Base-by-base conservation (phyloP, 2,888 invertebrate genomes). In the Cyclophora punctaria region DNA sequence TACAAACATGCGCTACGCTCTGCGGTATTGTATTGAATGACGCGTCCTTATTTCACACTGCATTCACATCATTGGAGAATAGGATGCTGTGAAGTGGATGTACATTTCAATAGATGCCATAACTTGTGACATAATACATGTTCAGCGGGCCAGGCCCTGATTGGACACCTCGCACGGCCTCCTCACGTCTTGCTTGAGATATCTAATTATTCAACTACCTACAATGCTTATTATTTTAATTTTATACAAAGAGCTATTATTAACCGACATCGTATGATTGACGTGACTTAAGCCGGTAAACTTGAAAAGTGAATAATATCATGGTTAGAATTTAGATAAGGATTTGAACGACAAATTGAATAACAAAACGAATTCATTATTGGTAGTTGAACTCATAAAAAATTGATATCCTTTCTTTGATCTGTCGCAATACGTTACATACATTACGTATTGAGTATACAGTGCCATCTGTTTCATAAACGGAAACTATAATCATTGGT, bases 1-100 rank as follows among this genome's bases (percentile, higher is more conserved):
- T 51, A 53, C 52, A 51, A 53, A 47, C 35, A 57, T 61, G 51
- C 60, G 58, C 56, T 48, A 50, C 62, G 56, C 56, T 67, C 69
- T 73, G 73, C 65, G 68, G 72, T 71, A 64, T 68, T 63, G 69
- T 76, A 74, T 79, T 73, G 74, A 75, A 75, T 81, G 78, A 78
- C 76, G 78, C 78, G 83, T 71, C 77, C 80, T 76, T 77, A 79
- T 79, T 80, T 71, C 70, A 71, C 64, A 68, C 71, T 64, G 68
- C 71, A 73, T 73, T 70, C 66, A 70, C 57, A 64, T 72, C 72
- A 69, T 61, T 56, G 58, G 58, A 64, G 66, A 67, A 64, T 63
- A 61, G 58, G 64, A 58, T 60, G 64, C 51, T 60, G 61, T 64
- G 57, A 62, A 67, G 60, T 60, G 57, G 57, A 63, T 58, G 48